Conservation (phyloP, 2,113 vertebrate genomes). For the Gambusia affinis region DNA sequence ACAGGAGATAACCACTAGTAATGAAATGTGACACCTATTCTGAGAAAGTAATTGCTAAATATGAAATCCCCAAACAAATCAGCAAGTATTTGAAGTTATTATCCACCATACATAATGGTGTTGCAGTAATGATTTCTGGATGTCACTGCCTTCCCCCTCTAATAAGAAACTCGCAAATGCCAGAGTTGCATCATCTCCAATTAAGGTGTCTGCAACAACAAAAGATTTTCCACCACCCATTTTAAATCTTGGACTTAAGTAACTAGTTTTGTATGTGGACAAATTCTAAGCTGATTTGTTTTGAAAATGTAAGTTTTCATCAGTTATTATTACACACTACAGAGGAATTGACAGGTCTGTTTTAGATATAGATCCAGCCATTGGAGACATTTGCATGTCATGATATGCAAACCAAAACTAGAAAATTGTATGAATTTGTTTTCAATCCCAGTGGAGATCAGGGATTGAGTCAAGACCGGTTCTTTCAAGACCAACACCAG, state of each 20-base stretch:
- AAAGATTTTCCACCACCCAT: not conserved
- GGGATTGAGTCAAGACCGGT: too few species aligned
- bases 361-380: too few species aligned
- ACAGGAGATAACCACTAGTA: constrained; percentile 22
- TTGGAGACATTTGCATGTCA: too few species aligned
- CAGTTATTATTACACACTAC: not conserved
- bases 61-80: constrained; percentile 40
- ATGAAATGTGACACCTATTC: constrained; percentile 34
- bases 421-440: too few species aligned
- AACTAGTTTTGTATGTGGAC: not conserved
- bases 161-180: not conserved
- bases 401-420: too few species aligned
- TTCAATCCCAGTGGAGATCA: too few species aligned
- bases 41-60: constrained; percentile 31
- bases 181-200: not conserved
- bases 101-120: constrained; percentile 6
- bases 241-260: not conserved
- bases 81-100: constrained; percentile 19
- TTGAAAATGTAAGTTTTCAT: not conserved
- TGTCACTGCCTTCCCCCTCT: too few species aligned
- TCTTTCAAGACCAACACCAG: too few species aligned
- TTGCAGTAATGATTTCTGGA: not conserved
- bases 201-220: not conserved
- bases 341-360: not conserved
- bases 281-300: not conserved